These are phyloP conservation scores for Lordiphosa mommai DNA, from an alignment of 1,140 invertebrate genomes.

Conservation along the genomic window DNA sequence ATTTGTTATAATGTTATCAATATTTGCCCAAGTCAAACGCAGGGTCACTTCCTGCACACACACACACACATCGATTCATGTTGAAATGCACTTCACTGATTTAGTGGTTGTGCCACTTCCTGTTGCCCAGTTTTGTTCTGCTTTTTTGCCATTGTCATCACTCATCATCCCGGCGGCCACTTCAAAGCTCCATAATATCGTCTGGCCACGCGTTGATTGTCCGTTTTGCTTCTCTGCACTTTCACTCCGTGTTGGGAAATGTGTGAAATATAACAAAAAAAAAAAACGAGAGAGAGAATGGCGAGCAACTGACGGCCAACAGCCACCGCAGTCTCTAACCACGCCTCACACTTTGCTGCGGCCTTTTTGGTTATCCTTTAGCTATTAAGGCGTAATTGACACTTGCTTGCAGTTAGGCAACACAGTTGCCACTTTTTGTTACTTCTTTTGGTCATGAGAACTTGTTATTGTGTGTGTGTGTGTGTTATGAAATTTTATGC, in stretches of 20 bases:
- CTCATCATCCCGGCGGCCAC: constrained; percentile 50
- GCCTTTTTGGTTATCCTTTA: constrained; percentile 71
- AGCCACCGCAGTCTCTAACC: constrained; percentile 40
- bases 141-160: constrained; percentile 45
- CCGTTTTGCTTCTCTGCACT: constrained; percentile 38
- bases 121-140: constrained; percentile 46
- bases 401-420: constrained; percentile 47
- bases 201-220: constrained; percentile 65
- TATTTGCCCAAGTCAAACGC: constrained; percentile 50
- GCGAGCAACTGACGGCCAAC: neutral
- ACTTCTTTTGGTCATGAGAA: neutral
- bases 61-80: constrained; percentile 6
- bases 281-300: no score
- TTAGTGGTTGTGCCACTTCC: constrained; percentile 72
- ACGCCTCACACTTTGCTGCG: constrained; percentile 70
- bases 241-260: constrained; percentile 15
- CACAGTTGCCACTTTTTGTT: constrained; percentile 14
- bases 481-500: constrained; percentile 19
- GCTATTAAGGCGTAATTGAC: constrained; percentile 74
- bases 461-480: constrained; percentile 14
- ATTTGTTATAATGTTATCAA: constrained; percentile 62
- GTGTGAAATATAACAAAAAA: constrained; percentile 16
- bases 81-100: constrained; percentile 70
- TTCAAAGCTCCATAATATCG: constrained; percentile 68
- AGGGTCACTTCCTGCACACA: constrained; percentile 39